Conservation (phyloP, 2,797 vertebrate genomes). For the Gymnopithys bicolor region DNA sequence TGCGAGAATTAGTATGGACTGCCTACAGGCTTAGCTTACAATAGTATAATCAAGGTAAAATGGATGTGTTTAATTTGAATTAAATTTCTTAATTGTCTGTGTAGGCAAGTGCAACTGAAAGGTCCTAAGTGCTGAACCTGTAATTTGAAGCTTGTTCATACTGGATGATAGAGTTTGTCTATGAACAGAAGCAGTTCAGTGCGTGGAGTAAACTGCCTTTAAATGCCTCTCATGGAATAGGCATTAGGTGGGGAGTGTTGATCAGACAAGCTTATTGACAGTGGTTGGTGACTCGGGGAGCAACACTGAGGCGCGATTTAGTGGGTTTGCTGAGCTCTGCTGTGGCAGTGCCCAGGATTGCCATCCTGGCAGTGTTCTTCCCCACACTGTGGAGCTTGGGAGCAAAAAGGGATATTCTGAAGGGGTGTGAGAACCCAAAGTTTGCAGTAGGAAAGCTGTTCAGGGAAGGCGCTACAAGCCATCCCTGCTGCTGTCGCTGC, state of each 20-base stretch:
- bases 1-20: not conserved
- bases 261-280: not conserved
- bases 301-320: not conserved
- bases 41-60: not conserved
- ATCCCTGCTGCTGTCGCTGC: accelerated
- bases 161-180: not conserved
- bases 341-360: not conserved
- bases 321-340: not conserved
- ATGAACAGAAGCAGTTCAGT: accelerated
- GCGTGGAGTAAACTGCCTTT: not conserved
- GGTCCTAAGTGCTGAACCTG: not conserved
- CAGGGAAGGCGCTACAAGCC: not conserved
- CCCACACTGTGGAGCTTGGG: not conserved
- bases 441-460: not conserved
- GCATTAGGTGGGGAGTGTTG: not conserved
- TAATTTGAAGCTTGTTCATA: not conserved
- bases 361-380: accelerated
- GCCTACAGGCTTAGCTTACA: not conserved
- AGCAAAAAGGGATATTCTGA: not conserved
- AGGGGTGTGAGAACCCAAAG: not conserved
- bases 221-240: not conserved
- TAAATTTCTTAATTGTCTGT: slow-evolving; percentile 5
- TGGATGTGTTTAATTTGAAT: not conserved
- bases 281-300: not conserved
- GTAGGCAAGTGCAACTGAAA: not conserved